Conservation (phyloP, 2,888 invertebrate species). For the Megamerina dolium region DNA sequence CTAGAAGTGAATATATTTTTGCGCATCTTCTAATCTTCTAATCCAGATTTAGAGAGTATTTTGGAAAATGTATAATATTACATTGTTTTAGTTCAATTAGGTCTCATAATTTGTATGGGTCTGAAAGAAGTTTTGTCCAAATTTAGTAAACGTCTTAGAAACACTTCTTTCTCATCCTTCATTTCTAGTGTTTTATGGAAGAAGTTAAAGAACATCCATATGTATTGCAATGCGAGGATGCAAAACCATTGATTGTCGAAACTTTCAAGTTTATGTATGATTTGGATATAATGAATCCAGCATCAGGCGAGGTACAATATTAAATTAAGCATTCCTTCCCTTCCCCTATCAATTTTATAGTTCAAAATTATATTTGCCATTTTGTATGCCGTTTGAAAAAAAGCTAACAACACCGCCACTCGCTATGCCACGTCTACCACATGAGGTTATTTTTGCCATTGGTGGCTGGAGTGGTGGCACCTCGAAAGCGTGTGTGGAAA, state of each 20-base stretch:
- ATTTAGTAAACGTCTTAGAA: no score
- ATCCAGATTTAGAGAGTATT: no score
- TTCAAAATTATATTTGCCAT: constrained; percentile 24
- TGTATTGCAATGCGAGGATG: constrained; percentile 74
- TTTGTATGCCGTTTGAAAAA: constrained; percentile 23
- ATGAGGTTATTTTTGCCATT: constrained; percentile 80
- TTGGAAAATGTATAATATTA: no score
- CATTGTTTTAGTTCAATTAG: no score
- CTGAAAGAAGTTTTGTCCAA: no score
- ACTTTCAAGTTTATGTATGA: constrained; percentile 88
- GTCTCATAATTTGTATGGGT: no score
- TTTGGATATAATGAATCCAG: constrained; percentile 75
- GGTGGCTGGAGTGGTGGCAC: constrained; percentile 69
- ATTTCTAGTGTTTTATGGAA: constrained; percentile 77
- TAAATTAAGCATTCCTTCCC: not conserved
- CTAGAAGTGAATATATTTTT: no score
- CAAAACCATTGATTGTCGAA: constrained; percentile 83
- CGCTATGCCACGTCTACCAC: constrained; percentile 77
- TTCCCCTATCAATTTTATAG: constrained; percentile 11
- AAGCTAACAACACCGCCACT: constrained; percentile 70
- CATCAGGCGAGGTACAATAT: constrained; percentile 67
- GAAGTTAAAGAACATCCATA: constrained; percentile 84
- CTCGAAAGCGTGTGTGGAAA: constrained; percentile 64
- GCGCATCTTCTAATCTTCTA: no score
- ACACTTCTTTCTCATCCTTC: no score